Percentiles rank a stretch among this genome's conserved stretches.
Conservation (phyloP, 2,888 invertebrate species). For the Psylliodes chrysocephalus region DNA sequence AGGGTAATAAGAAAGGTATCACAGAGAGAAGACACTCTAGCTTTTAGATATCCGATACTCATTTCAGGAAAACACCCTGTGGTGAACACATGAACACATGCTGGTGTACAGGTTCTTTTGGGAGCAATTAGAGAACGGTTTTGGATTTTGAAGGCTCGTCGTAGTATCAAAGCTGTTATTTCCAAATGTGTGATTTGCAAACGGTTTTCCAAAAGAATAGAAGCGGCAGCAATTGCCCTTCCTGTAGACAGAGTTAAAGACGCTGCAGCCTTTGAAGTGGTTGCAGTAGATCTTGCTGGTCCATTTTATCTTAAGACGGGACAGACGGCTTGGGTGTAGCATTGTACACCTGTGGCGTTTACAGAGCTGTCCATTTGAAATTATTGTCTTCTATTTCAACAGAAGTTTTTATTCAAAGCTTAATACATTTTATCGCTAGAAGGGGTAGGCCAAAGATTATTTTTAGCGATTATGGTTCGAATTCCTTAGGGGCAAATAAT, state of each 20-base stretch:
- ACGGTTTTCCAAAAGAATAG: constrained; percentile 38
- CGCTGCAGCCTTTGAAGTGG: no score
- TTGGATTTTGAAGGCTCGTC: constrained; percentile 33
- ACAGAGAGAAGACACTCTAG: background rate
- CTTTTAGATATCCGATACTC: constrained; percentile 28
- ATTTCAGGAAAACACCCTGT: no score
- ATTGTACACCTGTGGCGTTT: constrained; percentile 59
- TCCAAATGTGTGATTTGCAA: no score
- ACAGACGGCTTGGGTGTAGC: constrained; percentile 53
- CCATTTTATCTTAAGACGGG: constrained; percentile 52
- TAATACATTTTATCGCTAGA: no score
- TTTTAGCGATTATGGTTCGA: constrained; percentile 58
- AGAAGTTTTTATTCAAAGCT: constrained; percentile 12
- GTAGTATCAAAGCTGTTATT: constrained; percentile 29
- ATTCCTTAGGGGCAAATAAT: constrained; percentile 56
- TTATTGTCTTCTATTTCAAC: constrained; percentile 51
- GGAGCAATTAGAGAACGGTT: no score
- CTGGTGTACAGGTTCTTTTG: constrained; percentile 33
- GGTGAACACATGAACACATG: background rate
- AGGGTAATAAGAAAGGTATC: background rate
- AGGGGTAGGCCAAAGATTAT: no score
- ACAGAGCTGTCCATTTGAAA: no score
- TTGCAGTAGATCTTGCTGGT: no score
- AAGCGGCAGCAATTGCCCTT: constrained; percentile 42
- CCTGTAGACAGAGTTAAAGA: no score